These are phyloP conservation scores for Elephas maximus DNA, from an alignment of 2,113 vertebrate species.

Conservation along the genomic window DNA sequence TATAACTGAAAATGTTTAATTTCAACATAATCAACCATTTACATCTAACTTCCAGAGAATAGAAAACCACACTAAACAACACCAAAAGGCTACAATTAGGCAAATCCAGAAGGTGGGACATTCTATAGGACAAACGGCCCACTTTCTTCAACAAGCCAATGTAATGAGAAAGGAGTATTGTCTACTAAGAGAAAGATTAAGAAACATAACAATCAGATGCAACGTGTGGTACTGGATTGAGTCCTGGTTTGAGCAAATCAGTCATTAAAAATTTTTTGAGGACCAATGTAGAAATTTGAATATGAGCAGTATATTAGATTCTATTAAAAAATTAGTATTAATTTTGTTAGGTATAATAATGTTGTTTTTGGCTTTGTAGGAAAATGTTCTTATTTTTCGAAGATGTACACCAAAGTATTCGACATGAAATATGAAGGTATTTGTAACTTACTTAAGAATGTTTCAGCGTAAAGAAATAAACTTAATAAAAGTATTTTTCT, in stretches of 20 bases:
- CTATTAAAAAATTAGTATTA: not conserved
- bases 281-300: not conserved
- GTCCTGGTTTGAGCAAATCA: constrained; percentile 3
- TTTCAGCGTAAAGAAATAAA: not conserved
- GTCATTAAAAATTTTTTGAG: not conserved
- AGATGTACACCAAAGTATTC: constrained; percentile 14
- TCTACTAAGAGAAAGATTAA: not conserved
- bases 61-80: constrained; percentile 7
- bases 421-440: not conserved
- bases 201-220: not conserved
- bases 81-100: not conserved
- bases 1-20: not conserved
- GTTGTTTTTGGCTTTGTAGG: not conserved
- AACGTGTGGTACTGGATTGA: not conserved
- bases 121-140: not conserved
- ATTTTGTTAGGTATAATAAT: not conserved
- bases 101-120: not conserved
- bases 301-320: not conserved
- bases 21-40: not conserved
- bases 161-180: not conserved
- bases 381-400: not conserved
- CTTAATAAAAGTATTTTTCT: not conserved
- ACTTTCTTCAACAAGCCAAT: not conserved
- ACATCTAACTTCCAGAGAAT: not conserved
- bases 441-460: not conserved